Base-by-base conservation (phyloP, 2,113 vertebrate species). In the Callipepla squamata region DNA sequence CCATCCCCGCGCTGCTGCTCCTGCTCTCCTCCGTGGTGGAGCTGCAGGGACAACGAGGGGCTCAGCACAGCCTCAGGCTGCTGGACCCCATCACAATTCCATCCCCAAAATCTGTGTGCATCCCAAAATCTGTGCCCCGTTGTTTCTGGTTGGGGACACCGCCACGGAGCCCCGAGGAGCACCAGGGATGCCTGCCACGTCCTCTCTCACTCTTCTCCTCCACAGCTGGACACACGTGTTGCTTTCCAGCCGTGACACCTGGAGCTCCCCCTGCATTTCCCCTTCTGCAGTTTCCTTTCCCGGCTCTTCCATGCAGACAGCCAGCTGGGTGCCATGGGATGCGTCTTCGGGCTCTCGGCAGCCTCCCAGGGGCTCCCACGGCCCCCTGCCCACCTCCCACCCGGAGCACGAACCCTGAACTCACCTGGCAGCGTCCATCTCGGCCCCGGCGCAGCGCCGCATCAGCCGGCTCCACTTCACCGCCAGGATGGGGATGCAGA, bases 151-250 rank as follows among this genome's bases (percentile, higher is more conserved):
- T 55, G 53, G 51, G 51, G 51, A 53, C 51, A 53, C 8, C 5
- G 15, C 9, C 51, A 53, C 8, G 26, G 53, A 30, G 53, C 53
- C 53, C 28, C 9, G 28, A 55, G 16, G 53, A 30, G 28, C 53
- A 32, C 17, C 53, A 30, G 6, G 18, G 28, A 55, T 16, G 51
- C 11, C 34, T 34, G 32, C 17, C 1, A 4, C 45, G 47, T 21
- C 32, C 68, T 53, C 8, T 53, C 26, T 26, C 51, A 53, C 40
- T 3, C 6, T 42, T 14, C 51, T 36, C 25, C 32, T 42, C 20
- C 50, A 2, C 47, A 7, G 11, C 44, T 6, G 9, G 7, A 18
- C 34, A 2, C 17, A 17, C 0, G 9, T 3, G 21, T n/a, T 17
- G 20, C 44, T 18, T 0, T 51, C 47, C 36, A 38, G 34, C 10